phyloP scores from a whole-genome alignment of 2,797 vertebrate genomes.

The Coregonus sp. region DNA sequence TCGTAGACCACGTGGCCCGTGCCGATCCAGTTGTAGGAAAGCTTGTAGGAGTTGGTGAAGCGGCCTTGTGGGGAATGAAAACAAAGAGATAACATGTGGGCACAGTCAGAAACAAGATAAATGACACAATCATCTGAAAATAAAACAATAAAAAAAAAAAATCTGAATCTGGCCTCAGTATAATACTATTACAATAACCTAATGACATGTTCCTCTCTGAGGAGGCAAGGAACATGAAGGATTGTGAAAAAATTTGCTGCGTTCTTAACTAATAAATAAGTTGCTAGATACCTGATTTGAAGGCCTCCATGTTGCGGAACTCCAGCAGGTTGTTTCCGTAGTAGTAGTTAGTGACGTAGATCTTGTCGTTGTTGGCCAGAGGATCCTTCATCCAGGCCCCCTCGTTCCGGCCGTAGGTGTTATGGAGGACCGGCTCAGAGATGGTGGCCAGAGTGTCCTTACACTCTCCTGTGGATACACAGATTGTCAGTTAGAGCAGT shows the following conservation, averaged over 20 bases:
- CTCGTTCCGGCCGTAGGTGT: slow-evolving; percentile 90
- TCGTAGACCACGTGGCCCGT: slow-evolving; percentile 93
- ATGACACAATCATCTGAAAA: neutral
- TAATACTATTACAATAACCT: neutral
- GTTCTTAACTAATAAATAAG: neutral
- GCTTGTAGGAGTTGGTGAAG: slow-evolving; percentile 95
- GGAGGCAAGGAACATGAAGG: neutral
- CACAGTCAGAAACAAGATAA: neutral
- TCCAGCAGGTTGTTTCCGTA: slow-evolving; percentile 94
- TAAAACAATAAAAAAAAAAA: too few relatives aligned
- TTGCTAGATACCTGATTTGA: slow-evolving; percentile 85
- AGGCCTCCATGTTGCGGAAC: slow-evolving; percentile 91
- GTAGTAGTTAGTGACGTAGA: slow-evolving; percentile 93
- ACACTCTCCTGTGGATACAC: slow-evolving; percentile 81
- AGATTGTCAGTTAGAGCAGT: neutral
- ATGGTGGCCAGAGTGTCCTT: slow-evolving; percentile 95
- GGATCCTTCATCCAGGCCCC: slow-evolving; percentile 99
- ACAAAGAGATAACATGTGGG: too few relatives aligned
- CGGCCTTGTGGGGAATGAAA: slow-evolving; percentile 76
- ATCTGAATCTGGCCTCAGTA: neutral
- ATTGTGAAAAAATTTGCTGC: neutral
- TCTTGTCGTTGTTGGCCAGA: slow-evolving; percentile 83
- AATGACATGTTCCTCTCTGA: neutral
- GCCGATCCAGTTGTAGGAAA: slow-evolving; percentile 96
- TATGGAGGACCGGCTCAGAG: slow-evolving; percentile 89